Evolutionary conservation across 2,113 vertebrate genomes (phyloP).

Genomic region (Ondatra zibethicus): DNA sequence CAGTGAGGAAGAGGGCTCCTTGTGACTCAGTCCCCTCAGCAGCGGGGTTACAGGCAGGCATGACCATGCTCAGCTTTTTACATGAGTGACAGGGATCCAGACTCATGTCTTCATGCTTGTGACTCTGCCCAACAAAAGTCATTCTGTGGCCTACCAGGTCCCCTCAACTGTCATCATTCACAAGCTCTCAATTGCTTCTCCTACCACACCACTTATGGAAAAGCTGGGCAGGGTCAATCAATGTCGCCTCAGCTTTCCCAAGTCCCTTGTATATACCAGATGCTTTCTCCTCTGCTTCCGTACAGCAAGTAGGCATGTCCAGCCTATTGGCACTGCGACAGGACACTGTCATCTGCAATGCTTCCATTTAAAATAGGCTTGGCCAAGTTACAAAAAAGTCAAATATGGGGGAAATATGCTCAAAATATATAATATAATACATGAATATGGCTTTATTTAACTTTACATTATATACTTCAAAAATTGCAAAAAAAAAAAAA

Average conservation of each 20-base stretch:
- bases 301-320: background rate
- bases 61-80: background rate
- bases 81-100: background rate
- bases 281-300: background rate
- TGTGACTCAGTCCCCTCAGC: background rate
- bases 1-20: background rate
- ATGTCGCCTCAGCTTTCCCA: background rate
- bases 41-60: background rate
- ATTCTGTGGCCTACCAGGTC: background rate
- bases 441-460: background rate
- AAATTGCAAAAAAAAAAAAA: background rate
- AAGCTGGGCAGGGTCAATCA: background rate
- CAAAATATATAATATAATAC: background rate
- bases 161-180: background rate
- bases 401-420: background rate
- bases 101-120: background rate
- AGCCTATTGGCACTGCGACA: background rate
- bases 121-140: background rate
- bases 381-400: background rate
- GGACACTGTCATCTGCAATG: too few species aligned
- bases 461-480: background rate
- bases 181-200: too few species aligned
- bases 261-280: background rate
- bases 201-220: background rate
- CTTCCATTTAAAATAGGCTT: background rate